These are phyloP conservation scores for Chascanopsetta lugubris DNA, from an alignment of 2,113 vertebrate species.

Conservation along the genomic window DNA sequence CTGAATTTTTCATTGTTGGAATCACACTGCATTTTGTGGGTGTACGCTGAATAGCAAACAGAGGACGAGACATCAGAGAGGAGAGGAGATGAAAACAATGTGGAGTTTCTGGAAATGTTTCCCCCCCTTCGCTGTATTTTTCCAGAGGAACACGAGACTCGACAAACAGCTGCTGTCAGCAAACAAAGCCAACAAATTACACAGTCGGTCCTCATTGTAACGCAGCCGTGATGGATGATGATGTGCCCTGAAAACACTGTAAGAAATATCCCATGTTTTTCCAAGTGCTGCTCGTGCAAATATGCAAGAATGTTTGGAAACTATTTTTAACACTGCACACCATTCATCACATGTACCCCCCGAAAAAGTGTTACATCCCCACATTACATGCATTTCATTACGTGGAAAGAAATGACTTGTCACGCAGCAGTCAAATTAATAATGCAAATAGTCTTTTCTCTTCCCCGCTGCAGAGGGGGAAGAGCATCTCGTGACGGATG, in stretches of 20 bases:
- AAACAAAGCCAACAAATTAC: constrained; percentile 75
- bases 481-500: constrained; percentile 44
- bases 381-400: constrained; percentile 40
- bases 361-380: constrained; percentile 10
- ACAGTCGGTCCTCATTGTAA: constrained; percentile 65
- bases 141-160: constrained; percentile 56
- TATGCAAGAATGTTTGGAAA: constrained; percentile 18
- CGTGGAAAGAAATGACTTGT: constrained; percentile 28
- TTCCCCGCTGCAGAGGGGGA: constrained; percentile 4
- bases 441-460: constrained; percentile 28
- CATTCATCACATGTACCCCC: constrained; percentile 36
- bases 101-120: constrained; percentile 44
- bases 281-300: constrained; percentile 46
- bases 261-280: constrained; percentile 48
- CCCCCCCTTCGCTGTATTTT: constrained; percentile 36
- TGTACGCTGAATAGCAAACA: constrained; percentile 20
- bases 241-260: constrained; percentile 56
- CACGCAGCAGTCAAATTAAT: constrained; percentile 41
- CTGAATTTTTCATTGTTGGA: constrained; percentile 40
- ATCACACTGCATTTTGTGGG: constrained; percentile 33
- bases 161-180: constrained; percentile 69
- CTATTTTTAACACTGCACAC: constrained; percentile 40
- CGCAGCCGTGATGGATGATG: constrained; percentile 66
- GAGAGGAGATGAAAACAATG: constrained; percentile 44
- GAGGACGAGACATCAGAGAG: constrained; percentile 29